Evolutionary conservation across 2,113 vertebrate genomes (phyloP).

Genomic region (Daboia siamensis): DNA sequence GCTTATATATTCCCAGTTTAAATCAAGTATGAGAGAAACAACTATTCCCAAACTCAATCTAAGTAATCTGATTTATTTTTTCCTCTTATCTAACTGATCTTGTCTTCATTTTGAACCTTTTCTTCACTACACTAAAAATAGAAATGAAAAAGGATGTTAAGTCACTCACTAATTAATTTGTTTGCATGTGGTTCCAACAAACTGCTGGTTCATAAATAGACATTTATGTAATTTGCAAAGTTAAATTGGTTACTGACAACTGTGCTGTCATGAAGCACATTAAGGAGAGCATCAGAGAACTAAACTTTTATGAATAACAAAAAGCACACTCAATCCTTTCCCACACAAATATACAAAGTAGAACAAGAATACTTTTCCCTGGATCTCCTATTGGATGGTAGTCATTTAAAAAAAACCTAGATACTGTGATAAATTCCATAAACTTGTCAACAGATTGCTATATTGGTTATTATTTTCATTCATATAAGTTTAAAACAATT

Average conservation of each 20-base stretch:
- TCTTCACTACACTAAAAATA: neutral
- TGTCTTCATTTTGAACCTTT: neutral
- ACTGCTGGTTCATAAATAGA: neutral
- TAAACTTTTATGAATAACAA: constrained; percentile 27
- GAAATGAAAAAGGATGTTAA: neutral
- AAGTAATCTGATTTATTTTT: neutral
- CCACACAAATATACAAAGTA: neutral
- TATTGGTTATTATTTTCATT: neutral
- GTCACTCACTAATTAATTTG: neutral
- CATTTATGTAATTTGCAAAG: neutral
- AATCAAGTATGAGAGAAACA: neutral
- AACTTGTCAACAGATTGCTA: neutral
- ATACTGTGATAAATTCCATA: neutral
- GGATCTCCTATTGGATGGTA: neutral
- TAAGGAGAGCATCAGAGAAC: neutral
- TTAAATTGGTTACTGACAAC: neutral
- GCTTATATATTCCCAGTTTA: neutral
- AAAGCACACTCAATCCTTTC: neutral
- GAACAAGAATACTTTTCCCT: neutral
- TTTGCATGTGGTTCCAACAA: neutral
- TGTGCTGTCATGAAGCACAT: neutral
- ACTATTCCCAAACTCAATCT: neutral
- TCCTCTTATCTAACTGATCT: neutral
- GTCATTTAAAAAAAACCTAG: neutral
- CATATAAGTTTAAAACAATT: neutral